phyloP scores from a whole-genome alignment of 2,888 invertebrate genomes.

The Heliconius cydno region DNA sequence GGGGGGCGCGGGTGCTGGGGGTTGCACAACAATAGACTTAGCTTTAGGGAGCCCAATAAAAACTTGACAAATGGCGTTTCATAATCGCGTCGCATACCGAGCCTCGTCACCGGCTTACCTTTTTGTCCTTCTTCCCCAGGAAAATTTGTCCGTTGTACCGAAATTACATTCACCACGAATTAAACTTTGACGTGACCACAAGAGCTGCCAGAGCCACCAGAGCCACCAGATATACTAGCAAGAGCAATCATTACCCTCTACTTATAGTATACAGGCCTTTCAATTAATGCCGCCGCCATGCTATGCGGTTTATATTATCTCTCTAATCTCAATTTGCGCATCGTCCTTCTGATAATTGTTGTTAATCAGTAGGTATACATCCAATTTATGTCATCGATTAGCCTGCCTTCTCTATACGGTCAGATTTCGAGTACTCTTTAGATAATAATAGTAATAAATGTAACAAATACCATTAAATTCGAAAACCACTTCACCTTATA shows the following conservation, averaged over 20 bases:
- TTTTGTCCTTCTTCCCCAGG: conserved; percentile 68
- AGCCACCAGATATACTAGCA: conserved; percentile 9
- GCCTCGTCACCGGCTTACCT: conserved; percentile 70
- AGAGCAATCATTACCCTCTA: conserved; percentile 42
- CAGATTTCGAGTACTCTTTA: neutral
- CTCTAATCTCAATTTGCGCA: conserved; percentile 28
- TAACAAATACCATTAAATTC: conserved; percentile 21
- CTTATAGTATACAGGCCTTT: conserved; percentile 40
- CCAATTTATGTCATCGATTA: conserved; percentile 32
- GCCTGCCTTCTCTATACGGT: conserved; percentile 17
- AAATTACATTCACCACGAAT: conserved; percentile 54
- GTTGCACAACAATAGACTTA: conserved; percentile 69
- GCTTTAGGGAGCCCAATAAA: conserved; percentile 80
- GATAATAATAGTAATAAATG: neutral
- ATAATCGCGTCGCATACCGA: conserved; percentile 81
- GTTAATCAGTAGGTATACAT: conserved; percentile 41
- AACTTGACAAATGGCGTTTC: conserved; percentile 84
- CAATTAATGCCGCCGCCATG: conserved; percentile 45
- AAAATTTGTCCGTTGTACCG: conserved; percentile 65
- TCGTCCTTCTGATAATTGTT: conserved; percentile 38
- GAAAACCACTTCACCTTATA: conserved; percentile 12
- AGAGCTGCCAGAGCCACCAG: neutral
- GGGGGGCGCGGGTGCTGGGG: conserved; percentile 53
- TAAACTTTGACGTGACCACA: conserved; percentile 41
- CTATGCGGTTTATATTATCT: conserved; percentile 44